Evolutionary conservation across 2,113 vertebrate species (phyloP), one percentile per base, ranked within the genome.

Genomic region (Poeciliopsis prolifica): DNA sequence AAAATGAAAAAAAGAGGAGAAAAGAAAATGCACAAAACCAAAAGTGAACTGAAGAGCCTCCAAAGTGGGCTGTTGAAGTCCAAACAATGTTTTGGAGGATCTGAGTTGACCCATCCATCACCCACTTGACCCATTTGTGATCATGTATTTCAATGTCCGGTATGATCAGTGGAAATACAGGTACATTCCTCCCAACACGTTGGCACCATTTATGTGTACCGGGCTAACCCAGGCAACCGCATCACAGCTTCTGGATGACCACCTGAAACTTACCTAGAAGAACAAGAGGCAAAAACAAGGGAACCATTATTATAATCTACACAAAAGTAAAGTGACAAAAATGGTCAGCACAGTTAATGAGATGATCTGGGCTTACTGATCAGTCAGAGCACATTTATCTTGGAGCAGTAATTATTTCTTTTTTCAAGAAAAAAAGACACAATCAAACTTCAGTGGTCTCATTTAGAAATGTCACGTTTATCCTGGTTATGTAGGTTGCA

Each of bases 191-290:
- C 62, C 60, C 60, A 70, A 51, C 75, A 35, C 72, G 40, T 13
- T 26, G 37, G 31, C 31, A 22, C 37, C n/a, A 44, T 30, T 72
- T 63, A 26, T 68, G 13, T 33, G 60, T 33, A 77, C n/a, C 75
- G 65, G 44, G 35, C 67, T 13, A 58, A 66, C n/a, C 61, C 22
- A 60, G 72, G 67, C 12, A 62, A 70, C 72, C 54, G 40, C 44
- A 28, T 90, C 89, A 93, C 76, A 92, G 60, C 74, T 95, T 95
- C 89, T 94, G 95, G 70, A 96, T 88, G 75, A 95, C 92, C 67
- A 96, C 94, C 88, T 96, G 95, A 88, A 96, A 96, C 80, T 95
- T 96, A 91, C 95, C 96, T 96, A 26, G n/a, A 30, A 75, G 77
- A 3, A 84, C 1, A 78, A 42, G 72, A 74, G 35, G 0, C 12